Evolutionary conservation across 1,140 invertebrate species (phyloP), one percentile per base, ranked within the genome.

Genomic region (Drosophila micromelanica): DNA sequence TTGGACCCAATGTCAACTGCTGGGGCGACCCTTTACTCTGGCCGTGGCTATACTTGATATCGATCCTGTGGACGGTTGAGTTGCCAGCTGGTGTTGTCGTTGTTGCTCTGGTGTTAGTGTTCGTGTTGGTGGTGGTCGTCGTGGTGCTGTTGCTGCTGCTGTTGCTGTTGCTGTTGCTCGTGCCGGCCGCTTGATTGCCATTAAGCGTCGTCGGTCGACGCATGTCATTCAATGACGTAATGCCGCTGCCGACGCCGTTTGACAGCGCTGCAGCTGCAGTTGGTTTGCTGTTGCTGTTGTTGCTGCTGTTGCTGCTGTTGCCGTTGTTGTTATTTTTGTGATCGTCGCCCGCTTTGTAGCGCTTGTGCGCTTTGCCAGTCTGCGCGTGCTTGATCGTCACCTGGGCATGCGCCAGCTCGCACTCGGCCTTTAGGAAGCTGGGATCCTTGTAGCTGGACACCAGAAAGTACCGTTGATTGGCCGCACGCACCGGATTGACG

Each of bases 381-480:
- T 27, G 64, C 23, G 32, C 17, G 23, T 17, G 45, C 23, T 57
- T 75, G 13, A 52, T 30, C 9, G 76, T 69, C 64, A 92, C 79
- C 76, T 91, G 91, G n/a, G 90, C 78, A 52, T 89, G 85, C n/a
- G 91, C 91, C 73, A 92, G 55, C 40, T 90, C 91, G 64, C 89
- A 92, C 70, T 92, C 91, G 48, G 76, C 82, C 73, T 90, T 91
- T 0, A 92, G 71, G 49, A 92, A 92, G 17, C 75, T 80, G 30
- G 82, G 75, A 76, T 92, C 90, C 68, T 90, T 81, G 67, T 75
- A 92, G 54, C 62, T 78, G 43, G 87, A 70, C 2, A 91, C 62
- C 11, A 90, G 63, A 23, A 91, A 91, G 48, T 86, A 91, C 7
- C 75, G 76, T 40, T 90, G 81, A 80, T 91, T 91, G 42, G 90